Conservation (phyloP, 1,140 invertebrate genomes). For the Eupristina koningsbergeri region DNA sequence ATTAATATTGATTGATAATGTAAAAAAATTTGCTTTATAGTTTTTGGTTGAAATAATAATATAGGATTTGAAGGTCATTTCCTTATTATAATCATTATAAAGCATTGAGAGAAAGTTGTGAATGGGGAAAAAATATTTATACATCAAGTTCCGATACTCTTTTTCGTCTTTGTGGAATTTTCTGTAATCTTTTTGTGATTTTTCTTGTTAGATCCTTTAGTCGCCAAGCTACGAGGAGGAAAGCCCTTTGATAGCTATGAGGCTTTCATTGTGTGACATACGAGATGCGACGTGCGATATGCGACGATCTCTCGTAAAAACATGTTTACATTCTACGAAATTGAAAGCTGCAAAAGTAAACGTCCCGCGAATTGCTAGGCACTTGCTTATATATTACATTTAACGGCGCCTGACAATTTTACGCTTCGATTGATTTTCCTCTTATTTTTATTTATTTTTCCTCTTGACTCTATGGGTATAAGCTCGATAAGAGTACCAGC, state of each 20-base stretch:
- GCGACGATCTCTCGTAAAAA: conserved; percentile 43
- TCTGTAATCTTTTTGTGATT: neutral
- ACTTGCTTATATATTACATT: neutral
- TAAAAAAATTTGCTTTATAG: no score
- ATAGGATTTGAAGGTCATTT: no score
- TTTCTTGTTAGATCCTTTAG: neutral
- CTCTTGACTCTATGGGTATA: neutral
- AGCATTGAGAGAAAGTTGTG: no score
- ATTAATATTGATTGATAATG: no score
- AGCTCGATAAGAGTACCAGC: neutral
- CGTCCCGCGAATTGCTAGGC: conserved; percentile 2
- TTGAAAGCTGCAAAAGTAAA: conserved; percentile 39
- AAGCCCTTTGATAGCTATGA: conserved; percentile 40
- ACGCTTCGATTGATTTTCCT: conserved; percentile 43
- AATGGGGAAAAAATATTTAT: conserved; percentile 45
- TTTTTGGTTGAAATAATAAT: no score
- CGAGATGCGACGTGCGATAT: conserved; percentile 10
- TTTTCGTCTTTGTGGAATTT: neutral
- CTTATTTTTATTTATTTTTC: conserved; percentile 32
- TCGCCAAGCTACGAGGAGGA: conserved; percentile 4
- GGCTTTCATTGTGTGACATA: conserved; percentile 17
- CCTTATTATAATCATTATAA: no score
- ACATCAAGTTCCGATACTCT: conserved; percentile 18
- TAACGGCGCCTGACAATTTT: conserved; percentile 35
- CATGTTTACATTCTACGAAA: conserved; percentile 43